Evolutionary conservation across 1,140 invertebrate species (phyloP).

Genomic region (Spodoptera litura): DNA sequence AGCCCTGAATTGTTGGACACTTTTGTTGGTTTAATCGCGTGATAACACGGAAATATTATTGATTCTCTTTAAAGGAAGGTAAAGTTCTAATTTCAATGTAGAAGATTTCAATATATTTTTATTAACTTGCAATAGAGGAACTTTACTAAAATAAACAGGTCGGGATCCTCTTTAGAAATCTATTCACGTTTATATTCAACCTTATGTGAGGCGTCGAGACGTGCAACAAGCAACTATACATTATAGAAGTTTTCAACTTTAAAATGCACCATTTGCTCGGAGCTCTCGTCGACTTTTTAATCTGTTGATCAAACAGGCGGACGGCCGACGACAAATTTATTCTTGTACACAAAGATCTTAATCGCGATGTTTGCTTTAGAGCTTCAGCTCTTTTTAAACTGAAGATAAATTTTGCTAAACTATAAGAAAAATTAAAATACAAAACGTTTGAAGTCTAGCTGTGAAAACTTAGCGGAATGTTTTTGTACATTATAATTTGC

Average conservation of each 20-base stretch:
- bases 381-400: slow-evolving; percentile 46
- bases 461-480: slow-evolving; percentile 24
- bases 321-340: slow-evolving; percentile 78
- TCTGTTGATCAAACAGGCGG: slow-evolving; percentile 78
- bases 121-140: too few relatives aligned
- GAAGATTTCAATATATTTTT: too few relatives aligned
- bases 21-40: slow-evolving; percentile 34
- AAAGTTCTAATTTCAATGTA: too few relatives aligned
- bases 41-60: slow-evolving; percentile 4
- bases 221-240: slow-evolving; percentile 23
- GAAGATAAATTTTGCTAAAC: slow-evolving; percentile 39
- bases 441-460: slow-evolving; percentile 32
- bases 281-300: slow-evolving; percentile 72
- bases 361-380: slow-evolving; percentile 68
- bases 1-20: slow-evolving; percentile 33
- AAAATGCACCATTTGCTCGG: slow-evolving; percentile 71
- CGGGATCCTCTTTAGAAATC: not conserved
- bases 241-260: slow-evolving; percentile 47
- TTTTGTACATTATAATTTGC: slow-evolving; percentile 8
- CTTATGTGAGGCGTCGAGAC: not conserved
- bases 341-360: slow-evolving; percentile 76
- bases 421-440: slow-evolving; percentile 18
- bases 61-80: not conserved
- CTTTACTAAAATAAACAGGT: not conserved
- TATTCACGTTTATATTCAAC: slow-evolving; percentile 1